These are phyloP conservation scores for Sorex araneus DNA, from an alignment of 2,113 vertebrate genomes.

Conservation along the genomic window DNA sequence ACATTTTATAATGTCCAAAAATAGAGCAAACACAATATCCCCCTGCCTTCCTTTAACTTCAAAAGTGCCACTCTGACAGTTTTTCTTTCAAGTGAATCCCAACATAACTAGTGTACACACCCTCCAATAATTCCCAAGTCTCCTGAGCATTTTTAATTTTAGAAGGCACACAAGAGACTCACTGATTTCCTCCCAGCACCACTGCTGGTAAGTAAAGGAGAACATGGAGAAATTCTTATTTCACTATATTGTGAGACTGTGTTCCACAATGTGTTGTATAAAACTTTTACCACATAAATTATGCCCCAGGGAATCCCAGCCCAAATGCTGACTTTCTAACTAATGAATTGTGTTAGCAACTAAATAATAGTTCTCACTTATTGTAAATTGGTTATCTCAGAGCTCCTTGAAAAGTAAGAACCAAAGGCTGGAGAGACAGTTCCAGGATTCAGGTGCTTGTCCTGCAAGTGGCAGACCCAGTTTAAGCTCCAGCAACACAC, in stretches of 20 bases:
- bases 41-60: constrained; percentile 13
- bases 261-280: background rate
- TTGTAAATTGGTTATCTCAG: background rate
- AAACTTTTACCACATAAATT: constrained; percentile 45
- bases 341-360: background rate
- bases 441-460: too few relatives aligned
- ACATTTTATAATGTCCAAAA: constrained; percentile 18
- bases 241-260: background rate
- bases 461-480: too few relatives aligned
- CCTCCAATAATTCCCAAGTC: constrained; percentile 7
- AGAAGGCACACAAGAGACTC: constrained; percentile 25
- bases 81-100: constrained; percentile 41
- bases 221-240: background rate
- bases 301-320: background rate
- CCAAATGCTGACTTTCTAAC: constrained; percentile 50
- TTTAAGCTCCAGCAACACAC: too few relatives aligned
- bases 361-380: background rate
- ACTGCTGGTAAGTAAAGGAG: background rate
- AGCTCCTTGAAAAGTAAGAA: constrained; percentile 48
- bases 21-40: constrained; percentile 16
- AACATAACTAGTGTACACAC: background rate
- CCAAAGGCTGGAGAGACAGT: background rate
- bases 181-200: constrained; percentile 39
- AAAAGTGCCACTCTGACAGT: constrained; percentile 18
- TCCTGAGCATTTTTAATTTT: constrained; percentile 8